Evolutionary conservation across 2,888 invertebrate species (phyloP), one percentile per base, ranked within the genome.

Genomic region (Xanthorhoe spadicearia): DNA sequence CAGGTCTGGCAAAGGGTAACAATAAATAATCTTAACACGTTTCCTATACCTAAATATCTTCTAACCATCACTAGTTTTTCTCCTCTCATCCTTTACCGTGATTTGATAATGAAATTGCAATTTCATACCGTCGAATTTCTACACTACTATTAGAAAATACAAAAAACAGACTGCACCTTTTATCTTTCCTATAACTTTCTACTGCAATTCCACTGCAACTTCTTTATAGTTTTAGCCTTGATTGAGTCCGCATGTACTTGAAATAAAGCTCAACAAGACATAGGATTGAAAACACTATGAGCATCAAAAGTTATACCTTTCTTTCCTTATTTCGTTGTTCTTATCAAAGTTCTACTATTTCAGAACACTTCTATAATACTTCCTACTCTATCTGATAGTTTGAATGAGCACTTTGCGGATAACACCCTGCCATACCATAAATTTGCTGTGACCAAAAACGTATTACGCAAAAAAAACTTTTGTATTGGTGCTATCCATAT

Each of bases 1-100:
- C 83, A 87, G 86, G 84, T 81, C 80, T 86, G 66, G 77, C 82
- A 19, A 70, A 72, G 69, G 88, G 86, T 87, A 88, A 85, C 50
- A 62, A 70, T 71, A 62, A 65, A 32, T 46, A 60, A n/a, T 56
- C 19, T 48, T 38, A 43, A 46, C 55, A 55, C 50, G 8, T 55
- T 35, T 61, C 13, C 38, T 10, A 43, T 43, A 43, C 38, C 38
- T 43, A 43, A 32, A 32, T 5, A 32, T 4, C 13, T 4, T 43
- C 38, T 13, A 38, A 38, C 9, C 13, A 4, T 43, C 2, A 43
- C 38, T 13, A 13, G 3, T 43, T 43, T 43, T 43, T 19, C 23
- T 4, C 43, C 19, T 23, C 43, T 23, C 19, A 19, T 28, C 28
- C 48, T 28, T 28, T 19, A 13, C 46, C n/a, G 9, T n/a, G n/a